A percentile compares a stretch with the other conserved stretches of the same genome.
phyloP scores from a whole-genome alignment of 2,888 invertebrate species.

The Nycteola revayana region DNA sequence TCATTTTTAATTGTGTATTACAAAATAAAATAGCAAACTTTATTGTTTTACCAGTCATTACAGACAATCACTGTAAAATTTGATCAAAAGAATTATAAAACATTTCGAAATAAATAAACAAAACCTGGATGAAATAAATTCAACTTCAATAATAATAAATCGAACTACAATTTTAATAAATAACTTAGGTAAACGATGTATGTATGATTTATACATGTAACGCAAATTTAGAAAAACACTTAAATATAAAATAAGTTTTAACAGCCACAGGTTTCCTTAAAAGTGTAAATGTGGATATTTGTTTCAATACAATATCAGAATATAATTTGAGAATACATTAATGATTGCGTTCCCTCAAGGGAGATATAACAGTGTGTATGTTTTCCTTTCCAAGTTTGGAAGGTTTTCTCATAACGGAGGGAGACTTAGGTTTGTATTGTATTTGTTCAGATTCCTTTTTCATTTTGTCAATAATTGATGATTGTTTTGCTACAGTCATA shows the following conservation, averaged over 20 bases:
- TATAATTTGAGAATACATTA: too few relatives aligned
- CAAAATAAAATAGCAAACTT: too few relatives aligned
- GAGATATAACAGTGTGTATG: constrained; percentile 62
- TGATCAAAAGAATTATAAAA: constrained; percentile 18
- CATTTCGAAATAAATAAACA: constrained; percentile 23
- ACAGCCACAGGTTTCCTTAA: too few relatives aligned
- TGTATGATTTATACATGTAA: constrained; percentile 12
- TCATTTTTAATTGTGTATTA: too few relatives aligned
- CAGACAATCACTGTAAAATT: too few relatives aligned
- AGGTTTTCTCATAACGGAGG: constrained; percentile 59
- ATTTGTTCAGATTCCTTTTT: constrained; percentile 63
- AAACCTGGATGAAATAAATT: constrained; percentile 16
- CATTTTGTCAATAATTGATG: constrained; percentile 69
- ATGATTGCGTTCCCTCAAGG: constrained; percentile 70
- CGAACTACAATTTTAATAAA: constrained; percentile 13
- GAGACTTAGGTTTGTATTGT: constrained; percentile 64
- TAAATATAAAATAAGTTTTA: too few relatives aligned
- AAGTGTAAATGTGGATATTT: too few relatives aligned
- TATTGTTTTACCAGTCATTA: too few relatives aligned
- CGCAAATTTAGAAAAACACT: constrained; percentile 10
- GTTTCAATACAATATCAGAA: too few relatives aligned
- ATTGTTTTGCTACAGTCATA: constrained; percentile 68
- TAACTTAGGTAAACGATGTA: too few relatives aligned
- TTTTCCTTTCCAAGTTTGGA: constrained; percentile 74
- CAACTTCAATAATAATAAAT: constrained; percentile 18